phyloP scores from a whole-genome alignment of 2,113 vertebrate species.

The Oostethus manadensis region DNA sequence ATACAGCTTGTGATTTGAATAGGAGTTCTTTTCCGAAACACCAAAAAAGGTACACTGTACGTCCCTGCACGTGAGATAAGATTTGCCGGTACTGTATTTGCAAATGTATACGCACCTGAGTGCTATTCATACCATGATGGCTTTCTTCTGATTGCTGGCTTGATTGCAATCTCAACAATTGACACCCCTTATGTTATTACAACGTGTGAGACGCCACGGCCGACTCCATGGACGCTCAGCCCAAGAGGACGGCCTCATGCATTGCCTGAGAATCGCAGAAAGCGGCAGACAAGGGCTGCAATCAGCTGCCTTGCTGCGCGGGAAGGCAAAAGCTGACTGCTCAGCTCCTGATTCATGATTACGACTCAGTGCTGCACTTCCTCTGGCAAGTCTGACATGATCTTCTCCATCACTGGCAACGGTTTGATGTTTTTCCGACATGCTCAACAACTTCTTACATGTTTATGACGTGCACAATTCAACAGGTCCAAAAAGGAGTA shows the following conservation, averaged over 20 bases:
- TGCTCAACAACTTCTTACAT: no score
- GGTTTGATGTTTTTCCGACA: no score
- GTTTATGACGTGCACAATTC: no score
- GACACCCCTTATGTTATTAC: conserved; percentile 13
- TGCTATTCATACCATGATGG: conserved; percentile 38
- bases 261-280: conserved; percentile 25
- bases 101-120: conserved; percentile 14
- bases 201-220: conserved; percentile 25
- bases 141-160: conserved; percentile 45
- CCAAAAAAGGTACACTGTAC: neutral
- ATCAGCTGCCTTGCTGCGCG: conserved; percentile 56
- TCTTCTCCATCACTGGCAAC: no score
- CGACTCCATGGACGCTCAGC: conserved; percentile 38
- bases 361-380: conserved; percentile 33
- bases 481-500: no score
- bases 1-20: no score
- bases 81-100: neutral
- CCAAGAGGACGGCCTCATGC: conserved; percentile 24
- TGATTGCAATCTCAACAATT: conserved; percentile 47
- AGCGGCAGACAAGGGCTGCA: conserved; percentile 40
- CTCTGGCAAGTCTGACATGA: conserved; percentile 4
- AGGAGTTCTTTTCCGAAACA: neutral
- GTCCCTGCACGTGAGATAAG: neutral
- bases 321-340: conserved; percentile 27
- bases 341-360: conserved; percentile 33